phyloP scores from a whole-genome alignment of 2,888 invertebrate genomes.

The Cantharis rufa region DNA sequence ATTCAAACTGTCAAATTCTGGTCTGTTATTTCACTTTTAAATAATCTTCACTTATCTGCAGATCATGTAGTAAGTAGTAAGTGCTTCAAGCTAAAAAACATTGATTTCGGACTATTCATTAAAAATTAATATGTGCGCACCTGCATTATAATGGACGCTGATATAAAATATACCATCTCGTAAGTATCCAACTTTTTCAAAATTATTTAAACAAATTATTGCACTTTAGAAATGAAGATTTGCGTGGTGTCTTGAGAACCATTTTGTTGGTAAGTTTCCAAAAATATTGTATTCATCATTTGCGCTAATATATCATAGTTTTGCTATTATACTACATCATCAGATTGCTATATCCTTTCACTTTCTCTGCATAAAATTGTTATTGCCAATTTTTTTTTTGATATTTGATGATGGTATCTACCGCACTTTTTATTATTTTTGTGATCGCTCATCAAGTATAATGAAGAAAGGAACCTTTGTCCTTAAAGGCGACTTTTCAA shows the following conservation, averaged over 20 bases:
- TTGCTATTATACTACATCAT: not conserved
- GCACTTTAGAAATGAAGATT: conserved; percentile 29
- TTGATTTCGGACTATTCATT: not conserved
- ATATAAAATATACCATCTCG: conserved; percentile 10
- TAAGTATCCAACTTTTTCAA: conserved; percentile 14
- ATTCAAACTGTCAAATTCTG: conserved; percentile 35
- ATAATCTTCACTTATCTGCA: conserved; percentile 9
- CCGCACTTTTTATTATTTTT: too few species aligned
- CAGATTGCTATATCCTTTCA: not conserved
- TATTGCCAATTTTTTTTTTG: too few species aligned
- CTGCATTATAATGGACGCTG: conserved; percentile 8
- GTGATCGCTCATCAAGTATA: too few species aligned
- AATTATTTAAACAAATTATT: not conserved
- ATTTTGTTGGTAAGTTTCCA: conserved; percentile 28
- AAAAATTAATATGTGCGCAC: not conserved
- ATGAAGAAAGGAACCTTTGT: too few species aligned
- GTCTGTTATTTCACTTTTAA: conserved; percentile 12
- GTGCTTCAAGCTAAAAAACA: not conserved
- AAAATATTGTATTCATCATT: too few species aligned
- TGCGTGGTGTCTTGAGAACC: conserved; percentile 30
- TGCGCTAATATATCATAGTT: too few species aligned
- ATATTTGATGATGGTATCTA: too few species aligned
- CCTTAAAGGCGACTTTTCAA: too few species aligned
- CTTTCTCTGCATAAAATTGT: too few species aligned
- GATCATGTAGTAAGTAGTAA: conserved; percentile 10